Conservation (phyloP, 2,888 invertebrate species). For the Pseudolycoriella hygida region DNA sequence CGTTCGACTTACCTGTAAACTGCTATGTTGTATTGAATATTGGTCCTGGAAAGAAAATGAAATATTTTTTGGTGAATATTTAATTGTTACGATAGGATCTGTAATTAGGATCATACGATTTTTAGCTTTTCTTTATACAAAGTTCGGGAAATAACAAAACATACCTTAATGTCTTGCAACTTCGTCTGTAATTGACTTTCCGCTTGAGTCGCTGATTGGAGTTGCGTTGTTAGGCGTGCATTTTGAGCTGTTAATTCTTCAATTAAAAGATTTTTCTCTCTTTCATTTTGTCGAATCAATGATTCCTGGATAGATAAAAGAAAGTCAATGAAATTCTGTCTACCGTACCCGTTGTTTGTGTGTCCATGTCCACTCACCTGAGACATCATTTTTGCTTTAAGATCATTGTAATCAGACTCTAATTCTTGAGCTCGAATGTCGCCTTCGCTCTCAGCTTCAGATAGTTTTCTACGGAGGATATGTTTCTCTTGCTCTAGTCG, state of each 20-base stretch:
- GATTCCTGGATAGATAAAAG: slow-evolving; percentile 17
- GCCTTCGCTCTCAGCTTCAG: slow-evolving; percentile 73
- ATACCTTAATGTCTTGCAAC: slow-evolving; percentile 29
- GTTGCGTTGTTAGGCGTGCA: slow-evolving; percentile 63
- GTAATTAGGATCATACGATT: no score
- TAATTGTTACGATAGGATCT: no score
- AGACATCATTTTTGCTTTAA: slow-evolving; percentile 57
- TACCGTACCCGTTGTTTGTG: background rate
- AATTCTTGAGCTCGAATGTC: slow-evolving; percentile 74
- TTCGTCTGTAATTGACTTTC: slow-evolving; percentile 68
- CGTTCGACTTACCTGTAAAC: slow-evolving; percentile 35
- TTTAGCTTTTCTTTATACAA: no score
- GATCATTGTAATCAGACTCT: slow-evolving; percentile 69
- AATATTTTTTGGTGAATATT: no score
- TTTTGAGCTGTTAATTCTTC: slow-evolving; percentile 80
- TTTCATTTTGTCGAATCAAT: slow-evolving; percentile 35
- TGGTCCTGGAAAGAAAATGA: background rate
- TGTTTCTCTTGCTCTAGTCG: slow-evolving; percentile 87
- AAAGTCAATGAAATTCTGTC: background rate
- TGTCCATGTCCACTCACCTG: slow-evolving; percentile 26
- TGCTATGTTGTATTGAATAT: slow-evolving; percentile 44
- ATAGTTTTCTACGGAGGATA: slow-evolving; percentile 64
- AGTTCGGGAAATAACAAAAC: no score
- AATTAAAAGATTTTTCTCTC: slow-evolving; percentile 65
- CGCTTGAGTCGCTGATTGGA: slow-evolving; percentile 64